phyloP scores from a whole-genome alignment of 2,888 invertebrate species.

The Orthosia gothica region DNA sequence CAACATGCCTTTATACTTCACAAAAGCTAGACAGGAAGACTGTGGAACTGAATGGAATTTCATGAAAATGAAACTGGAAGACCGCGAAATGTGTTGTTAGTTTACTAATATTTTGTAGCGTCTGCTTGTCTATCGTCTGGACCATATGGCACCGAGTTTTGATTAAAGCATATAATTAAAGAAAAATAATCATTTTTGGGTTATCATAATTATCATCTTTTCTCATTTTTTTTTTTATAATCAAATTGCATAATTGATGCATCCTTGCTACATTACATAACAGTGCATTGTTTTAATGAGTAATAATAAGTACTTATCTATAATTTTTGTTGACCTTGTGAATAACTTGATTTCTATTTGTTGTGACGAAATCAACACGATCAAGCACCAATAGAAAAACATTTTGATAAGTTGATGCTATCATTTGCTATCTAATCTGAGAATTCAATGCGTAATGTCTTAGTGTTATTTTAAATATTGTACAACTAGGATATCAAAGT shows the following conservation, averaged over 20 bases:
- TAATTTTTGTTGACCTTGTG: slow-evolving; percentile 67
- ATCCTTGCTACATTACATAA: slow-evolving; percentile 19
- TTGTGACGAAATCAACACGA: slow-evolving; percentile 71
- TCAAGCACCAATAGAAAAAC: slow-evolving; percentile 76
- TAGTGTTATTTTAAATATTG: slow-evolving; percentile 84
- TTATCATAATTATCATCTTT: slow-evolving; percentile 13
- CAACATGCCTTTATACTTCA: slow-evolving; percentile 1
- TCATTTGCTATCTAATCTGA: slow-evolving; percentile 87
- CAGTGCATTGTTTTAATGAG: slow-evolving; percentile 30
- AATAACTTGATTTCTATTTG: slow-evolving; percentile 67
- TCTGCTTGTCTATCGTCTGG: slow-evolving; percentile 19
- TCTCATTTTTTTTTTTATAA: slow-evolving; percentile 17
- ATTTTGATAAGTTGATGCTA: slow-evolving; percentile 84
- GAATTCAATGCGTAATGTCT: slow-evolving; percentile 82
- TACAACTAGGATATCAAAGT: slow-evolving; percentile 76
- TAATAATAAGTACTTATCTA: slow-evolving; percentile 36
- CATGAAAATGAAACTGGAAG: slow-evolving; percentile 16
- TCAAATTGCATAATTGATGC: slow-evolving; percentile 18
- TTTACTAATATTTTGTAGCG: slow-evolving; percentile 11
- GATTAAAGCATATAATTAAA: neutral
- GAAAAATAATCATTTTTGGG: neutral
- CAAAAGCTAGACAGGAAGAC: slow-evolving; percentile 12
- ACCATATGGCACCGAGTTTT: slow-evolving; percentile 2
- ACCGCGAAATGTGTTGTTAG: slow-evolving; percentile 32
- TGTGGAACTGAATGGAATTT: slow-evolving; percentile 12